Evolutionary conservation across 2,888 invertebrate genomes (phyloP).

Genomic region (Cynaeus angustus): DNA sequence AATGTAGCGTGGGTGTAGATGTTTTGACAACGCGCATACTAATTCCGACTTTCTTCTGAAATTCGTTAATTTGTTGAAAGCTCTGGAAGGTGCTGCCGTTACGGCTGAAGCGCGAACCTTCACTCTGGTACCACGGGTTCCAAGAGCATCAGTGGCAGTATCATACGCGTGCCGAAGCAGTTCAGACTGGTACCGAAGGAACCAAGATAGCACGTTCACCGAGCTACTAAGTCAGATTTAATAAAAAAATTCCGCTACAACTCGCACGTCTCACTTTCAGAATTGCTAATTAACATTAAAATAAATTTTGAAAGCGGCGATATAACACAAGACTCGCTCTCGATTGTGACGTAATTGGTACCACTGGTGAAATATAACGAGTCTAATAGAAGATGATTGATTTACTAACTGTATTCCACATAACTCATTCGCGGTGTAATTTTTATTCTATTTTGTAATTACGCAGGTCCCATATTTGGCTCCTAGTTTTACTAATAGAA

Average conservation of each 20-base stretch:
- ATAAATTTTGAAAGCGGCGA: not conserved
- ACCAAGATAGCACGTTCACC: slow-evolving; percentile 31
- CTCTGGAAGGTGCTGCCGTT: slow-evolving; percentile 40
- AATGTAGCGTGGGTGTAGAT: slow-evolving; percentile 24
- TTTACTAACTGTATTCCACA: slow-evolving; percentile 47
- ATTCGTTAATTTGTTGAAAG: slow-evolving; percentile 2
- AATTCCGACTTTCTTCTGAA: slow-evolving; percentile 7
- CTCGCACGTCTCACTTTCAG: not conserved
- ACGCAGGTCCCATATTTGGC: slow-evolving; percentile 50
- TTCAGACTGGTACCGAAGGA: slow-evolving; percentile 2
- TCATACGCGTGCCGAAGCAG: slow-evolving; percentile 35
- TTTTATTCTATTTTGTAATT: slow-evolving; percentile 50
- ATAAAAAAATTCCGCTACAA: slow-evolving; percentile 11
- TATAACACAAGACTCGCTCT: not conserved
- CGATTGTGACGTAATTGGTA: slow-evolving; percentile 41
- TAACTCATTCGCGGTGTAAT: slow-evolving; percentile 36
- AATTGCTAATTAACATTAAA: not conserved
- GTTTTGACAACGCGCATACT: slow-evolving; percentile 18
- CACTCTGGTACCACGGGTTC: not conserved
- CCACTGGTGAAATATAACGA: slow-evolving; percentile 42
- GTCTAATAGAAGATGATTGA: slow-evolving; percentile 50
- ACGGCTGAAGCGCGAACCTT: slow-evolving; percentile 28
- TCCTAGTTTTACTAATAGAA: slow-evolving; percentile 49
- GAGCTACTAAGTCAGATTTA: slow-evolving; percentile 17
- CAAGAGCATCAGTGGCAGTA: slow-evolving; percentile 36